A percentile compares a stretch with the other conserved stretches of the same genome.
Evolutionary conservation across 2,113 vertebrate genomes (phyloP).

Genomic region (Megaptera novaeangliae): DNA sequence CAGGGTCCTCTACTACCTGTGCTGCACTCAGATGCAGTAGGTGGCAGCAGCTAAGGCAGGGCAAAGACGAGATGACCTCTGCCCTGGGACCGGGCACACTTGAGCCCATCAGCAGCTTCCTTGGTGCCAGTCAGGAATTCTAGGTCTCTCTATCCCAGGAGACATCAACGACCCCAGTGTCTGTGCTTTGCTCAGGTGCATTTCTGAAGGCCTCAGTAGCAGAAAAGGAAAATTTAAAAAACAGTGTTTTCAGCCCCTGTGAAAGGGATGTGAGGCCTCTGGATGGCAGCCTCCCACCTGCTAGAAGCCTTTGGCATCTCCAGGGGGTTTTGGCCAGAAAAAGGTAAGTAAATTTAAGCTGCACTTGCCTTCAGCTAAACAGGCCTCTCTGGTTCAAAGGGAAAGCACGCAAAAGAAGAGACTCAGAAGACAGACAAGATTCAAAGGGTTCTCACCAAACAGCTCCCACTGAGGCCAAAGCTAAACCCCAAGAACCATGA

Average conservation of each 20-base stretch:
- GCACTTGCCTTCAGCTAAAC: slow-evolving; percentile 39
- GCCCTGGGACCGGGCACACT: neutral
- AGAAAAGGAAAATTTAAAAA: neutral
- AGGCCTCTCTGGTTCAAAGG: slow-evolving; percentile 53
- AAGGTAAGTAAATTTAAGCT: slow-evolving; percentile 54
- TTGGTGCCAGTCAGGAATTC: neutral
- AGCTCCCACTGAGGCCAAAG: slow-evolving; percentile 29
- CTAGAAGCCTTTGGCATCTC: slow-evolving; percentile 25
- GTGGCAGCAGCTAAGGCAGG: neutral
- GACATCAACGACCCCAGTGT: neutral
- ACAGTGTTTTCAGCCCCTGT: neutral
- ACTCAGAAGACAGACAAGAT: slow-evolving; percentile 51
- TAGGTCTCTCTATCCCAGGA: neutral
- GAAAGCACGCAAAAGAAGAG: slow-evolving; percentile 38
- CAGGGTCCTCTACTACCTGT: neutral
- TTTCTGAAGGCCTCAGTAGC: neutral
- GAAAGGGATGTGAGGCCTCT: slow-evolving; percentile 10
- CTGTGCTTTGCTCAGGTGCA: slow-evolving; percentile 21
- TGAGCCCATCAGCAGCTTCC: neutral
- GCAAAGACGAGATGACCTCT: neutral
- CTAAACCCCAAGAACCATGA: slow-evolving; percentile 8
- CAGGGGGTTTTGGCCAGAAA: neutral
- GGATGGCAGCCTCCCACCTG: neutral
- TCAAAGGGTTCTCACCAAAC: slow-evolving; percentile 60
- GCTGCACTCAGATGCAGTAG: neutral